phyloP scores from a whole-genome alignment of 2,888 invertebrate species.

The Desoria tigrina region DNA sequence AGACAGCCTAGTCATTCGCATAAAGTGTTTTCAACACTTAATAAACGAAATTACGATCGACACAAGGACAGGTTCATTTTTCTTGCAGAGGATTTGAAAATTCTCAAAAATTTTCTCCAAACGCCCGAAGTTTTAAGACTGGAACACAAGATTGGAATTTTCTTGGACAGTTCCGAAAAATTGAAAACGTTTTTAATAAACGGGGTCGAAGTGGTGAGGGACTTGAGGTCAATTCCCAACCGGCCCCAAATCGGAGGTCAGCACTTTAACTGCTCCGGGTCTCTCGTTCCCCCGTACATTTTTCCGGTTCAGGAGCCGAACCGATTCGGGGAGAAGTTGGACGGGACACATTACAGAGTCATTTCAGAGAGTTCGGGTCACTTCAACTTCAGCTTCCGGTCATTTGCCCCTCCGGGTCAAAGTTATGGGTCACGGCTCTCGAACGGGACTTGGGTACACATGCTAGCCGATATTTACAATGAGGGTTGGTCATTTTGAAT shows the following conservation, averaged over 20 bases:
- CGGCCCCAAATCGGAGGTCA: slow-evolving; percentile 1
- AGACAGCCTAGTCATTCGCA: no score
- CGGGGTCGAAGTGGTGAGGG: neutral
- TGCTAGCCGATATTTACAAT: slow-evolving; percentile 7
- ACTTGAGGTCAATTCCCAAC: no score
- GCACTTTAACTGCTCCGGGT: neutral
- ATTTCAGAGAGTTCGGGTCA: neutral
- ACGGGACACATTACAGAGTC: slow-evolving; percentile 9
- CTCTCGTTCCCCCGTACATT: no score
- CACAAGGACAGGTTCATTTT: slow-evolving; percentile 9
- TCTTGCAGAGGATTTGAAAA: neutral
- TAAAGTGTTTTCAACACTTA: no score
- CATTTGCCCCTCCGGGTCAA: neutral
- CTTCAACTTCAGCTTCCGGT: slow-evolving; percentile 5
- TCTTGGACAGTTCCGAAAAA: neutral
- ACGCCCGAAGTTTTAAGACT: neutral
- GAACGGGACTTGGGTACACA: slow-evolving; percentile 10
- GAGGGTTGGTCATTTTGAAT: no score
- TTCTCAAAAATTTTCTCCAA: neutral
- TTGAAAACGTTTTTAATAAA: neutral
- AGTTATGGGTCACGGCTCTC: neutral
- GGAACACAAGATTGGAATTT: slow-evolving; percentile 2
- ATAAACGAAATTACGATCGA: neutral
- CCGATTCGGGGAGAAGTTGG: neutral
- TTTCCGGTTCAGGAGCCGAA: neutral